A percentile compares a stretch with the other conserved stretches of the same genome.
phyloP scores from a whole-genome alignment of 2,113 vertebrate genomes.

The Cettia cetti region DNA sequence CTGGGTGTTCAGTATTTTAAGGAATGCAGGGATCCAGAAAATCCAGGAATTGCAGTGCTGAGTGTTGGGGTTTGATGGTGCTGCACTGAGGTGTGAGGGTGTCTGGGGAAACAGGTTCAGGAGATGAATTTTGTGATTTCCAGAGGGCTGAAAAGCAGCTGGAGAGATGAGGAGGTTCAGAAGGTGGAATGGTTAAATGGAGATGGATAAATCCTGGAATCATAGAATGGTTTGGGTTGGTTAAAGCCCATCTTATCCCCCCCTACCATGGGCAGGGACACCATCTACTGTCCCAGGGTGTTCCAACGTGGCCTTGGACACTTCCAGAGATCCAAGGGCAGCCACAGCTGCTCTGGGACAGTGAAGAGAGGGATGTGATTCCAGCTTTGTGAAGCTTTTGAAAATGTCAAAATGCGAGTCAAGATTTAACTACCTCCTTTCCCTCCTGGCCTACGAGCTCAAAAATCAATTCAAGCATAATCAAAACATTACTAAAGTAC shows the following conservation, averaged over 20 bases:
- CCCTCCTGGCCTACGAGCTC: background rate
- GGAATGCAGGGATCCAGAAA: background rate
- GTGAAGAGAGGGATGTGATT: background rate
- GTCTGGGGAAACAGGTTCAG: background rate
- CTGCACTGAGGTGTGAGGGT: background rate
- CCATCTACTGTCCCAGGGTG: background rate
- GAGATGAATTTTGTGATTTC: rapidly evolving
- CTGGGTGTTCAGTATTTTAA: background rate
- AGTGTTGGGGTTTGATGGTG: background rate
- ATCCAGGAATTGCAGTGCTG: background rate
- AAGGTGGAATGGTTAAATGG: background rate
- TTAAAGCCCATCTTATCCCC: background rate
- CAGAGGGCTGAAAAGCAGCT: background rate
- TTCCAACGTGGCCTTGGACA: background rate
- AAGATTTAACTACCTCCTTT: background rate
- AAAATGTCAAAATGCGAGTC: background rate
- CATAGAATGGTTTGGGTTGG: background rate
- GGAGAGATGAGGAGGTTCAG: background rate
- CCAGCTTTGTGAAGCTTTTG: background rate
- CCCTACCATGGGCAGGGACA: background rate
- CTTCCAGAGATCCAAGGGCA: background rate
- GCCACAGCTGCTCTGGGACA: background rate
- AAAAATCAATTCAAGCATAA: background rate
- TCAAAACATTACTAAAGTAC: background rate
- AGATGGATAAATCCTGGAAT: background rate